Evolutionary conservation across 2,113 vertebrate genomes (phyloP).

Genomic region (Odontophorus gujanensis): DNA sequence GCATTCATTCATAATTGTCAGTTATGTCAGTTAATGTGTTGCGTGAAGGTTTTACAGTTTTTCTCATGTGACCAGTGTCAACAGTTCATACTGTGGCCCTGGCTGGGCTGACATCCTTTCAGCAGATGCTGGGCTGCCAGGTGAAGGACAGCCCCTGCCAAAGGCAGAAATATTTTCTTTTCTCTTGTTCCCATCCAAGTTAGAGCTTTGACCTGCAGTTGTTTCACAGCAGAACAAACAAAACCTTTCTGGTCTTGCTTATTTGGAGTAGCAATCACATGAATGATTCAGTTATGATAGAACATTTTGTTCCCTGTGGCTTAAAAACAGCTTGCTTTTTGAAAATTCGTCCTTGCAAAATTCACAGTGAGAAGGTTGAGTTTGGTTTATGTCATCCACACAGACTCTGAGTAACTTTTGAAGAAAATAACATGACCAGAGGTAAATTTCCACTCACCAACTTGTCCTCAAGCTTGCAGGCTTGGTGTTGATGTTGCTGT

Average conservation of each 20-base stretch:
- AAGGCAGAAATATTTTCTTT: neutral
- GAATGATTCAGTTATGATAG: constrained; percentile 15
- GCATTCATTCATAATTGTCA: neutral
- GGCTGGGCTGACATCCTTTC: neutral
- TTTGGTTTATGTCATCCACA: neutral
- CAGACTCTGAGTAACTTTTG: neutral
- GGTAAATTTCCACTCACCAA: neutral
- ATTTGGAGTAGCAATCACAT: constrained; percentile 21
- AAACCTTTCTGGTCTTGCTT: constrained; percentile 47
- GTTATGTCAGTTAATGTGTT: neutral
- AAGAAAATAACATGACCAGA: neutral
- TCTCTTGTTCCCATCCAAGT: neutral
- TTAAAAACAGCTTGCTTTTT: constrained; percentile 15
- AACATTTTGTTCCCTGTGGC: constrained; percentile 39
- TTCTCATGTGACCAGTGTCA: neutral
- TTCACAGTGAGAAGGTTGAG: neutral
- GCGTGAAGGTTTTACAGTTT: neutral
- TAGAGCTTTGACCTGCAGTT: constrained; percentile 23
- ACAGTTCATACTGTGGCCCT: neutral
- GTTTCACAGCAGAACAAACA: constrained; percentile 57
- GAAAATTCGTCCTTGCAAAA: neutral
- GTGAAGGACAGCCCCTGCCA: neutral
- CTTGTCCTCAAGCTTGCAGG: neutral
- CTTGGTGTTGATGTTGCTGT: no score
- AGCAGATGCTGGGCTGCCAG: neutral